A percentile compares a stretch with the other conserved stretches of the same genome.
Evolutionary conservation across 2,888 invertebrate genomes (phyloP).

Genomic region (Heliconius ismenius): DNA sequence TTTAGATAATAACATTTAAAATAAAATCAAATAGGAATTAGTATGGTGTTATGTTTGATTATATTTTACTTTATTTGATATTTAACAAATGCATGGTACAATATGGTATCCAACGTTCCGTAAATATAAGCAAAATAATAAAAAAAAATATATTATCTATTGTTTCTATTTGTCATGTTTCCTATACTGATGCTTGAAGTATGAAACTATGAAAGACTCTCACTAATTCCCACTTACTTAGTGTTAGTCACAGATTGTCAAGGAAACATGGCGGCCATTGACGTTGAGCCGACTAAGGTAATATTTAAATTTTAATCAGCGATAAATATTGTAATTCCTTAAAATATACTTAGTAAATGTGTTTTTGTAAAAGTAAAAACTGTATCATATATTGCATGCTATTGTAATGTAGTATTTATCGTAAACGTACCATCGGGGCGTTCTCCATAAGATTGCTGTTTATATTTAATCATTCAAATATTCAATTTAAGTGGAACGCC

Average conservation of each 20-base stretch:
- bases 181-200: constrained; percentile 52
- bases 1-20: not conserved
- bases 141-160: not conserved
- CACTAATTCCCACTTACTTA: constrained; percentile 27
- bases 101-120: not conserved
- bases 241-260: constrained; percentile 59
- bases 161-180: constrained; percentile 43
- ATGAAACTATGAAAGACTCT: not conserved
- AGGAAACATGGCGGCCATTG: constrained; percentile 84
- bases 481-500: constrained; percentile 20
- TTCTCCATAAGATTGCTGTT: constrained; percentile 44
- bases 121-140: not conserved
- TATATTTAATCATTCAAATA: constrained; percentile 34
- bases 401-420: not conserved
- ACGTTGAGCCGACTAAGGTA: constrained; percentile 76
- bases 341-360: not conserved
- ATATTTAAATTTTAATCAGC: constrained; percentile 47
- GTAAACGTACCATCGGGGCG: constrained; percentile 47
- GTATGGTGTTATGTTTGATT: no score
- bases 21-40: not conserved
- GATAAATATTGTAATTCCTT: not conserved
- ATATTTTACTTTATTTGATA: no score
- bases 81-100: not conserved
- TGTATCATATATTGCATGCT: not conserved
- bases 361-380: not conserved